Evolutionary conservation across 2,888 invertebrate species (phyloP).

Genomic region (Eupeodes latifasciatus): DNA sequence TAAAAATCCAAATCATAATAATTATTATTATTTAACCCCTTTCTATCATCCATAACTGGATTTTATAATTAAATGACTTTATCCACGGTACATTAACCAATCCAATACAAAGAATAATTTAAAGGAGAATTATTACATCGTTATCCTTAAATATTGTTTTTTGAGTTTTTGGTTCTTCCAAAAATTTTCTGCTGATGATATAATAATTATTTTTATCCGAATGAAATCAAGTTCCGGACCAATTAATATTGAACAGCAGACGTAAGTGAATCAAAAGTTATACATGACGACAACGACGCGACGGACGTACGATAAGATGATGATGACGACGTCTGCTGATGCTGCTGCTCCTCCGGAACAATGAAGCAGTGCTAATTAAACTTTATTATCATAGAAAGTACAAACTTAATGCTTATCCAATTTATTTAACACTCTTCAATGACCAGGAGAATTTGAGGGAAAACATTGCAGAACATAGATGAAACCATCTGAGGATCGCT

Average conservation of each 20-base stretch:
- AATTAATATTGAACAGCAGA: slow-evolving; percentile 26
- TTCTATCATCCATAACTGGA: slow-evolving; percentile 13
- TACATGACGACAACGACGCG: neutral
- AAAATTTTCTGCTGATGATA: slow-evolving; percentile 3
- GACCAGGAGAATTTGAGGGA: slow-evolving; percentile 34
- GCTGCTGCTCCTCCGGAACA: slow-evolving; percentile 7
- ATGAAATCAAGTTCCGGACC: slow-evolving; percentile 32
- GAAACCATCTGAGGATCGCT: slow-evolving; percentile 40
- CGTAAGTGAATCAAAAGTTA: slow-evolving; percentile 27
- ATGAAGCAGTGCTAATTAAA: slow-evolving; percentile 44
- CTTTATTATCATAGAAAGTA: slow-evolving; percentile 29
- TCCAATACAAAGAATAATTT: neutral
- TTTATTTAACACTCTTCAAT: slow-evolving; percentile 47
- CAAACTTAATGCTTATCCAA: slow-evolving; percentile 41
- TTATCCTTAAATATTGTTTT: slow-evolving; percentile 4
- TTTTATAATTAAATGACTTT: neutral
- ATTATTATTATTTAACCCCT: slow-evolving; percentile 1
- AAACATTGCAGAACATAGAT: slow-evolving; percentile 36
- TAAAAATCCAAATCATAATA: neutral
- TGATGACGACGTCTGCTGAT: neutral
- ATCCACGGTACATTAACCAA: neutral
- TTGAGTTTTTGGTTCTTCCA: neutral
- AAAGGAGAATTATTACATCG: neutral
- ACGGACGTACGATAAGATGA: no score
- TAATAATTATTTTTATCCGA: slow-evolving; percentile 13